phyloP scores from a whole-genome alignment of 1,140 invertebrate species.

The Orchesella cincta region DNA sequence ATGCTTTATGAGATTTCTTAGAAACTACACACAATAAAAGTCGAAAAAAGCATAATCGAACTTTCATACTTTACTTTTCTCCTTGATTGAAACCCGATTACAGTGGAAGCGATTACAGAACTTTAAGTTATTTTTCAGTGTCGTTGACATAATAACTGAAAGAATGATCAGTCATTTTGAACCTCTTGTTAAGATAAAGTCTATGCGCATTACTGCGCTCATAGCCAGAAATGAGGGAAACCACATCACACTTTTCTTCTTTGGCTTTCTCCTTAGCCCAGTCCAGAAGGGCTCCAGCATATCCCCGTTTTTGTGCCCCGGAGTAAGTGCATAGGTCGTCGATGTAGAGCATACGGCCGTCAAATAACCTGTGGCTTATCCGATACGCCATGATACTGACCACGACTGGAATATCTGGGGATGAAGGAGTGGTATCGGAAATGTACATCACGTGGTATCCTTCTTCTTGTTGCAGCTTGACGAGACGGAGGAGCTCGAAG shows the following conservation, averaged over 20 bases:
- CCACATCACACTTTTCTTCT: conserved; percentile 34
- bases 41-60: too few relatives aligned
- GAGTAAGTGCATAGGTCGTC: conserved; percentile 42
- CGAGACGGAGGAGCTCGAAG: conserved; percentile 13
- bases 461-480: conserved; percentile 29
- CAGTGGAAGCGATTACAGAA: too few relatives aligned
- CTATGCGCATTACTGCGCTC: conserved; percentile 42
- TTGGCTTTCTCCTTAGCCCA: conserved; percentile 30
- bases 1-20: too few relatives aligned
- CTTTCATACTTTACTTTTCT: too few relatives aligned
- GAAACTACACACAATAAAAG: too few relatives aligned
- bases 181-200: conserved; percentile 45
- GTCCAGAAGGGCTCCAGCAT: conserved; percentile 37
- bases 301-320: conserved; percentile 27
- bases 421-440: not conserved
- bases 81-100: too few relatives aligned
- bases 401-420: too few relatives aligned
- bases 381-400: conserved; percentile 36
- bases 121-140: too few relatives aligned
- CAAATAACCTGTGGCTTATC: conserved; percentile 35
- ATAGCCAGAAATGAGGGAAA: conserved; percentile 37
- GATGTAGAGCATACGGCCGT: conserved; percentile 40
- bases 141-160: too few relatives aligned
- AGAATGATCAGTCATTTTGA: conserved; percentile 36
- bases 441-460: conserved; percentile 43